A percentile compares a stretch with the other conserved stretches of the same genome.
phyloP scores from a whole-genome alignment of 2,113 vertebrate genomes.

The Vanacampus margaritifer region DNA sequence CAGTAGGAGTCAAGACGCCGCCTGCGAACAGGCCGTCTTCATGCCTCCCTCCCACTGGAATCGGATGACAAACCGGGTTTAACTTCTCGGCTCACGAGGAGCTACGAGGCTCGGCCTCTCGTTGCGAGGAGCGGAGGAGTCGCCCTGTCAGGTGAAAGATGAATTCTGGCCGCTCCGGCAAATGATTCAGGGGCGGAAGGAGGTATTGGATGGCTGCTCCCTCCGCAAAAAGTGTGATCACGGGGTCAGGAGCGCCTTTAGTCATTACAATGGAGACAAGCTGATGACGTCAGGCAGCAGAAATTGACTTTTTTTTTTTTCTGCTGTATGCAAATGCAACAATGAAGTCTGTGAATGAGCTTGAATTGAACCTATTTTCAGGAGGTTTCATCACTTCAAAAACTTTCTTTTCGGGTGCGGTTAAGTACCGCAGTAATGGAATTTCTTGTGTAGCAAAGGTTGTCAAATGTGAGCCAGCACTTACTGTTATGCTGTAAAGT shows the following conservation, averaged over 20 bases:
- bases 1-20: slow-evolving; percentile 48
- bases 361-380: no score
- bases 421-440: no score
- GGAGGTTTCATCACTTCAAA: not conserved
- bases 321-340: not conserved
- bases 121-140: slow-evolving; percentile 56
- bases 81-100: slow-evolving; percentile 58
- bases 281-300: not conserved
- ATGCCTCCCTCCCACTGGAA: slow-evolving; percentile 53
- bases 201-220: slow-evolving; percentile 16
- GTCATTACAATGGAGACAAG: not conserved
- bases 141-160: slow-evolving; percentile 40
- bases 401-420: no score
- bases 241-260: slow-evolving; percentile 9
- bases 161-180: slow-evolving; percentile 25
- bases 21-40: slow-evolving; percentile 32
- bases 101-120: slow-evolving; percentile 44
- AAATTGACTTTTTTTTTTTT: not conserved
- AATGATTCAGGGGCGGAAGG: slow-evolving; percentile 40
- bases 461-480: no score
- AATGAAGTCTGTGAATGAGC: not conserved
- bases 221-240: slow-evolving; percentile 7
- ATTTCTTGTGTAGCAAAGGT: no score
- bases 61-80: slow-evolving; percentile 70
- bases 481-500: no score